These are phyloP conservation scores for Enteromius paludinosus DNA, from an alignment of 2,797 vertebrate genomes.

Conservation along the genomic window DNA sequence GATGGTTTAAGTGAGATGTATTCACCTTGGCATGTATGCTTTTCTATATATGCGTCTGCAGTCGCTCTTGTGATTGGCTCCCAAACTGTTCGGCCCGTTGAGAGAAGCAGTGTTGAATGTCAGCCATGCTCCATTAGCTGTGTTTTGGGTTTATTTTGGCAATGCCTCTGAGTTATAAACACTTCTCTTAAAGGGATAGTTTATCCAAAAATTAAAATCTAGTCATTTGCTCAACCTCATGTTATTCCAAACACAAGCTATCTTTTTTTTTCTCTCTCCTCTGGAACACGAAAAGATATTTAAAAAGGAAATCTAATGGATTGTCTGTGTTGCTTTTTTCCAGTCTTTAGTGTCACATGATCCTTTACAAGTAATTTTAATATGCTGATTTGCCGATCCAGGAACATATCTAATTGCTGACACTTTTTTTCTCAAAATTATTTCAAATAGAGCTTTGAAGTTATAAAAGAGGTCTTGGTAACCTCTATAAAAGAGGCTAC, in stretches of 20 bases:
- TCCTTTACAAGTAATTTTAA: background rate
- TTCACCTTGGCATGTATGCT: background rate
- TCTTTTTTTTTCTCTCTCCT: background rate
- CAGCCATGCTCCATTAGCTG: conserved; percentile 12
- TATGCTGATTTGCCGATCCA: background rate
- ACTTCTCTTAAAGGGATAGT: conserved; percentile 2
- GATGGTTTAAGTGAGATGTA: background rate
- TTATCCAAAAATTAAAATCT: background rate
- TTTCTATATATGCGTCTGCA: background rate
- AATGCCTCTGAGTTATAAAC: background rate
- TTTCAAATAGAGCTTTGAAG: background rate
- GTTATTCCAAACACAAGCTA: background rate
- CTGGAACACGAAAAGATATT: background rate
- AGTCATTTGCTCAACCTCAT: background rate
- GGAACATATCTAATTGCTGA: background rate
- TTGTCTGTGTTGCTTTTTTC: background rate
- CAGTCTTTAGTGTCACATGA: background rate
- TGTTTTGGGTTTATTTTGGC: conserved; percentile 28
- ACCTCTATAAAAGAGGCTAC: too few relatives aligned
- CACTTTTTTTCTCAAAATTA: background rate
- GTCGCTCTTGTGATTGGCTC: background rate
- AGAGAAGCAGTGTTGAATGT: conserved; percentile 19
- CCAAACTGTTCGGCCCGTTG: background rate
- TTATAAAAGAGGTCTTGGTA: too few relatives aligned
- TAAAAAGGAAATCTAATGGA: background rate